Conservation (phyloP, 2,797 vertebrate genomes). For the Sebastes iracundus region DNA sequence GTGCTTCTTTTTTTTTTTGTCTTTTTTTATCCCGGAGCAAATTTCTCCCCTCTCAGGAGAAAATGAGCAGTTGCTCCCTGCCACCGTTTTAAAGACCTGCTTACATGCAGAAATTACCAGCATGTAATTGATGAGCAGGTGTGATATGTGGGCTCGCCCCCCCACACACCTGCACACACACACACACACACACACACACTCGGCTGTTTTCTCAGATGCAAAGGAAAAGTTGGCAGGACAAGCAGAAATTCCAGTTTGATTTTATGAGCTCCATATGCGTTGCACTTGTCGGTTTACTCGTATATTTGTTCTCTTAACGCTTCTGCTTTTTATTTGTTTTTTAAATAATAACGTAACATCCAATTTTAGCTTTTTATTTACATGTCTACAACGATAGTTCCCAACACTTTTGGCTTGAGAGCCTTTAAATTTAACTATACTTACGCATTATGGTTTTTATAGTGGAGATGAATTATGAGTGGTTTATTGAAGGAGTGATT, state of each 20-base stretch:
- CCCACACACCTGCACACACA: background rate
- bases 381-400: background rate
- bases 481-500: background rate
- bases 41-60: conserved; percentile 12
- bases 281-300: background rate
- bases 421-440: background rate
- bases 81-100: conserved; percentile 53
- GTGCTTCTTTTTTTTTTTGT: background rate
- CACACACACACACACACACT: background rate
- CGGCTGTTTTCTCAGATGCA: background rate
- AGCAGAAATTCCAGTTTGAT: conserved; percentile 61
- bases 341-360: background rate
- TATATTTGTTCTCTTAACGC: background rate
- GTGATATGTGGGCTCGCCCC: conserved; percentile 25
- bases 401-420: background rate
- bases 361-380: background rate
- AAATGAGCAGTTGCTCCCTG: conserved; percentile 25
- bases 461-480: background rate
- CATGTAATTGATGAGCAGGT: conserved; percentile 69
- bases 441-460: too few relatives aligned
- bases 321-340: background rate
- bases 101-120: conserved; percentile 61
- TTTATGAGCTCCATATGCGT: background rate
- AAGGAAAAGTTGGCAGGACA: conserved; percentile 53
- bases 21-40: conserved; percentile 39